Percentiles rank a stretch among this genome's conserved stretches.
Conservation (phyloP, 2,888 invertebrate species). For the Drosophila formosana region DNA sequence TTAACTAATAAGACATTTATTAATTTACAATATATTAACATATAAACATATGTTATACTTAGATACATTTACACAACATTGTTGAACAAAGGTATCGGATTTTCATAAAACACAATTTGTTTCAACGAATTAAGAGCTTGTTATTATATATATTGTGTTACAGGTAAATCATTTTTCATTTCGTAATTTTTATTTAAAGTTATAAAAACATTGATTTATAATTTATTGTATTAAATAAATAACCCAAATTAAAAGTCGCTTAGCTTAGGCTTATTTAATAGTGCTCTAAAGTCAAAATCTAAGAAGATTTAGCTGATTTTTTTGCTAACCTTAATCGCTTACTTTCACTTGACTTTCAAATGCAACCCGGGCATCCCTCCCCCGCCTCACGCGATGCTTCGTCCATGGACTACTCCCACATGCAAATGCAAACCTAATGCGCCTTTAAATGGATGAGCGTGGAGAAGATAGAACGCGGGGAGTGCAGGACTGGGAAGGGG, state of each 20-base stretch:
- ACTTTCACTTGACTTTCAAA: conserved; percentile 47
- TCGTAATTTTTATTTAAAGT: no score
- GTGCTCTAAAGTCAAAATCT: conserved; percentile 18
- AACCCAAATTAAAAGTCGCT: neutral
- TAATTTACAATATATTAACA: no score
- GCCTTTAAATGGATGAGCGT: conserved; percentile 37
- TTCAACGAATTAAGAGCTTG: no score
- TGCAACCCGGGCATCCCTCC: neutral
- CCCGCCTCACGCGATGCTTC: neutral
- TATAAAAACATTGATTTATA: no score
- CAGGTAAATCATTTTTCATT: no score
- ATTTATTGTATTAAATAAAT: neutral
- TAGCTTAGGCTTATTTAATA: conserved; percentile 1
- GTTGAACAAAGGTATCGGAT: no score
- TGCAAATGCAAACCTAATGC: conserved; percentile 51
- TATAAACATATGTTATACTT: no score
- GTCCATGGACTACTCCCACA: conserved; percentile 15
- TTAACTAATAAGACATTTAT: no score
- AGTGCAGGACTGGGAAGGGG: conserved; percentile 11
- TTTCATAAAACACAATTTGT: no score
- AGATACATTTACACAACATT: no score
- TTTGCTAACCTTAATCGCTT: conserved; percentile 39
- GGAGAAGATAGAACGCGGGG: neutral
- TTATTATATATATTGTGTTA: no score
- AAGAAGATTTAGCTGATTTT: conserved; percentile 30